phyloP scores from a whole-genome alignment of 2,797 vertebrate genomes.

The Mus spretus region DNA sequence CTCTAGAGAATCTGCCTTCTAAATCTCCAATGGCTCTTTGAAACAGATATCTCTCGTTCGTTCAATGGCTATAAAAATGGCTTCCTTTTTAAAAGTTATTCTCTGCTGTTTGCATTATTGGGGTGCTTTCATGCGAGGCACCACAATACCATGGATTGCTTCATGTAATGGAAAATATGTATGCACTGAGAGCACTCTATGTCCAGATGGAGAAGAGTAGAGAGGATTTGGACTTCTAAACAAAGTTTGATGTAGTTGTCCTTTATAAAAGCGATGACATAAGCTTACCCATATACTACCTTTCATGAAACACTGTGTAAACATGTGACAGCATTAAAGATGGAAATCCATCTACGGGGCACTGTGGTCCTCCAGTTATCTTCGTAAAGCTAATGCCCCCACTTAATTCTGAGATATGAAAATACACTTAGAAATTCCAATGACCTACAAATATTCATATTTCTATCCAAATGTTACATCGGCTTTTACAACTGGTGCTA shows the following conservation, averaged over 20 bases:
- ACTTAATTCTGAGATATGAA: conserved; percentile 50
- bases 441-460: conserved; percentile 58
- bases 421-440: conserved; percentile 36
- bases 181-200: background rate
- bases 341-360: background rate
- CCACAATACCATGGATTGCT: background rate
- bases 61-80: conserved; percentile 73
- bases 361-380: background rate
- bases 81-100: conserved; percentile 69
- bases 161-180: background rate
- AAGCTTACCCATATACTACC: conserved; percentile 26
- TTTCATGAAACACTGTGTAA: conserved; percentile 16
- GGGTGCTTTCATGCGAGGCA: background rate
- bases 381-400: conserved; percentile 38
- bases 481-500: conserved; percentile 53
- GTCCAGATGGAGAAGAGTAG: conserved; percentile 21
- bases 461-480: conserved; percentile 56
- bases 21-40: conserved; percentile 32
- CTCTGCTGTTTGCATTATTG: conserved; percentile 50
- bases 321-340: background rate
- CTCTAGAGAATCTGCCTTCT: conserved; percentile 43
- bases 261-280: conserved; percentile 19
- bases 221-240: conserved; percentile 57
- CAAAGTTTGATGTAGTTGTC: conserved; percentile 58
- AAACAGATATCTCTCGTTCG: conserved; percentile 56